Base-by-base conservation (phyloP, 2,888 invertebrate genomes). In the Rhagonycha fulva region DNA sequence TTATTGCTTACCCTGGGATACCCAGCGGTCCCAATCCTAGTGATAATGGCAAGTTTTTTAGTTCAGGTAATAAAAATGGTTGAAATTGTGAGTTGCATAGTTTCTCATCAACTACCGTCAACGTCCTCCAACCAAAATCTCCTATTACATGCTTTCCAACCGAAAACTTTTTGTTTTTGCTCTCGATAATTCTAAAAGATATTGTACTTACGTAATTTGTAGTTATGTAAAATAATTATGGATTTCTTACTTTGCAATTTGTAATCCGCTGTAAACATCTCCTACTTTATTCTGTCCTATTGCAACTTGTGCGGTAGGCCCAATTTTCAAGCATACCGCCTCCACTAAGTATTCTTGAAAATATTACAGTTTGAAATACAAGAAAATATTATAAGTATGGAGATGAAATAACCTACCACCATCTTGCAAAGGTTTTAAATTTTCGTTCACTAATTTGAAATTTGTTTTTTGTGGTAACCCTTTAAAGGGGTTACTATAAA, bases 281-380 rank as follows among this genome's bases (percentile, higher is more conserved):
- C 93, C 93, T 69, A 90, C 82, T 82, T 91, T 90, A 32, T 84
- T 79, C 28, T 87, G 86, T 68, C 87, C 87, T 86, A 89, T 89
- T 80, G 91, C 91, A 1, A 89, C 89, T 81, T 93, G 88, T 92
- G 93, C 92, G 76, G 93, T 94, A 0, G 94, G 94, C 85, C 94
- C 94, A 24, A 94, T 92, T 79, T 93, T 93, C 0, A 94, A 84
- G 83, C 90, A 94, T 82, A 92, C 89, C 3, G 94, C 94, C 88
- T 94, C 90, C 2, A 91, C 88, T 71, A 94, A 87, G 80, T 92
- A 90, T 87, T 93, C 93, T 93, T 84, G 76, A 89, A 89, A 69
- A 28, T 24, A 14, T 66, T 66, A 26, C 4, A 9, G n/a, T 66
- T 62, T 10, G 23, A 19, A 62, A 62, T 10, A 62, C n/a, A 24